A percentile compares a stretch with the other conserved stretches of the same genome.
phyloP scores from a whole-genome alignment of 2,113 vertebrate genomes.

The Silurus asotus region DNA sequence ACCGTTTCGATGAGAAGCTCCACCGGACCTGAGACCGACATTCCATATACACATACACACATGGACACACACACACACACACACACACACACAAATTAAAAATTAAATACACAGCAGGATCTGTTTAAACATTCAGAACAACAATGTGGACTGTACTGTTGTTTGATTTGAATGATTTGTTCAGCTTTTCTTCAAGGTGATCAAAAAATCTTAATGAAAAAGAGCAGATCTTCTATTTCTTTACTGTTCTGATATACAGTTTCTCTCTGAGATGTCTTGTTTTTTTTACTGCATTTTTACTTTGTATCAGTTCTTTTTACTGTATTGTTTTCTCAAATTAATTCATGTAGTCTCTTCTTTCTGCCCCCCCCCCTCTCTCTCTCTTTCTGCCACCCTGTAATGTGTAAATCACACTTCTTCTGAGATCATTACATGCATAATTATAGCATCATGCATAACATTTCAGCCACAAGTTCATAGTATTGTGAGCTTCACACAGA shows the following conservation, averaged over 20 bases:
- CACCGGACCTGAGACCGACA: conserved; percentile 67
- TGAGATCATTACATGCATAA: neutral
- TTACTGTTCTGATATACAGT: neutral
- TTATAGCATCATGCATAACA: neutral
- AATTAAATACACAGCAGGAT: neutral
- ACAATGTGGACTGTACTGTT: neutral
- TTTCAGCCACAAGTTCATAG: neutral
- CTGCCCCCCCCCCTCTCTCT: neutral
- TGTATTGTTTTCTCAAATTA: neutral
- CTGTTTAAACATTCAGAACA: conserved; percentile 1
- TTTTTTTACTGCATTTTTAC: neutral
- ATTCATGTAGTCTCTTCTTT: neutral
- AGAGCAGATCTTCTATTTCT: neutral
- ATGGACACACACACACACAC: conserved; percentile 2
- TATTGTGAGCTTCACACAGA: neutral
- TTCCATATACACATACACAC: neutral
- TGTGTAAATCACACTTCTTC: neutral
- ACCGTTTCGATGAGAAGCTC: conserved; percentile 93
- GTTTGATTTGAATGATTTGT: neutral
- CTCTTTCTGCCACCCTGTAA: neutral
- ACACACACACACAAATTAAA: conserved; percentile 23
- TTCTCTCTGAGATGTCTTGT: neutral
- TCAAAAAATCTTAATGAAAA: neutral
- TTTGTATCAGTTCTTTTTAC: neutral
- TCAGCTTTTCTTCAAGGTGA: neutral